These are phyloP conservation scores for Charadrius vociferus DNA, from an alignment of 2,113 vertebrate genomes.

Conservation along the genomic window DNA sequence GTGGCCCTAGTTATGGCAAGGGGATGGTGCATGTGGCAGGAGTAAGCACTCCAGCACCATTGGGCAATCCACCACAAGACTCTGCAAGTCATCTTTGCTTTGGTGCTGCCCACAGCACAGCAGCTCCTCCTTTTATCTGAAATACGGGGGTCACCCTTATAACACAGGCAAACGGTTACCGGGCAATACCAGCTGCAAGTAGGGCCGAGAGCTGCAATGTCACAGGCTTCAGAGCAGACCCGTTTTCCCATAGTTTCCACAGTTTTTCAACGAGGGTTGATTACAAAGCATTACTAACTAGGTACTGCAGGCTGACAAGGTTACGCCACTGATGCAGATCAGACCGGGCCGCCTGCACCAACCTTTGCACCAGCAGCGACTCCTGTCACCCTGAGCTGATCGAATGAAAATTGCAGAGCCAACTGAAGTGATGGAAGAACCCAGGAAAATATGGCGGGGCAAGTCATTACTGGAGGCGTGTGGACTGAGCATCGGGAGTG, in stretches of 20 bases:
- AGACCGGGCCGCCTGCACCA: background rate
- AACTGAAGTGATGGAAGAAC: background rate
- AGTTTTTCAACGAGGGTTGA: background rate
- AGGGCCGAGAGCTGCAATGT: background rate
- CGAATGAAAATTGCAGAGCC: background rate
- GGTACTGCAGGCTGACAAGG: background rate
- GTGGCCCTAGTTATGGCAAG: fast-evolving
- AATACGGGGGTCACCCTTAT: background rate
- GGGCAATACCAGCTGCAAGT: background rate
- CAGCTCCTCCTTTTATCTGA: background rate
- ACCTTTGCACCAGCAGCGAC: background rate
- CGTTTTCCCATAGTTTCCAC: background rate
- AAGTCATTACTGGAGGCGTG: background rate
- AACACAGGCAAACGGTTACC: background rate
- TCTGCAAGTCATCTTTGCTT: background rate
- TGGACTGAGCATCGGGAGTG: background rate
- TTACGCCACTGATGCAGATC: background rate
- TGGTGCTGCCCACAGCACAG: background rate
- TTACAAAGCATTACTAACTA: background rate
- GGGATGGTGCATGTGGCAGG: fast-evolving
- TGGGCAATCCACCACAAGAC: background rate
- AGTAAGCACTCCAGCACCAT: background rate
- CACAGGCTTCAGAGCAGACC: background rate
- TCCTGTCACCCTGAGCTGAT: background rate
- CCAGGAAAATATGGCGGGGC: background rate